Percentiles rank a stretch among this genome's conserved stretches.
Evolutionary conservation across 2,113 vertebrate species (phyloP).

Genomic region (Tetrax tetrax): DNA sequence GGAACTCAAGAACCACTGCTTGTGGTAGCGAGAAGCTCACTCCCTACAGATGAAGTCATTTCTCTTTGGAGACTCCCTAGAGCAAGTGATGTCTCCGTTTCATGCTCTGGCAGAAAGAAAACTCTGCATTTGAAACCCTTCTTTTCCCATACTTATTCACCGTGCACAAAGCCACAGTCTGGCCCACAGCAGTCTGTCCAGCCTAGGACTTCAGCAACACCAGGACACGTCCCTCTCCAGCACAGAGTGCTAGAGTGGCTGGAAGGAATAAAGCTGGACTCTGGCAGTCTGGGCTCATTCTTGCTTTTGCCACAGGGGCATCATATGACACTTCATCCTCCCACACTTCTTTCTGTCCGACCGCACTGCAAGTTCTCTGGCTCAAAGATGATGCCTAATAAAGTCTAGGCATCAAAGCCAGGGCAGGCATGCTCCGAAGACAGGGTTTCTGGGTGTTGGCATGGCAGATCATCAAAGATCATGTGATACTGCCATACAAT

Average conservation of each 20-base stretch:
- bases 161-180: neutral
- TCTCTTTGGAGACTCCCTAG: neutral
- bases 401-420: neutral
- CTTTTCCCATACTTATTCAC: neutral
- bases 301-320: neutral
- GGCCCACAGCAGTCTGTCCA: neutral
- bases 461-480: neutral
- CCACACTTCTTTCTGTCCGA: neutral
- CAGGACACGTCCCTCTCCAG: neutral
- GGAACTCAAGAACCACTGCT: neutral
- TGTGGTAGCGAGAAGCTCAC: neutral
- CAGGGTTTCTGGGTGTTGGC: neutral
- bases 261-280: neutral
- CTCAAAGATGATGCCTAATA: neutral
- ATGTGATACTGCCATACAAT: neutral
- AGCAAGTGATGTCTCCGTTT: neutral
- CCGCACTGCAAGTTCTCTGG: neutral
- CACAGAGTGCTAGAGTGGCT: neutral
- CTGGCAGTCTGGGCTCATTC: neutral
- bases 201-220: neutral
- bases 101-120: neutral
- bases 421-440: neutral
- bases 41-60: neutral
- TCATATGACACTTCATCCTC: neutral
- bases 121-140: neutral